A percentile compares a stretch with the other conserved stretches of the same genome.
Evolutionary conservation across 2,797 vertebrate genomes (phyloP).

Genomic region (Oreochromis mossambicus): DNA sequence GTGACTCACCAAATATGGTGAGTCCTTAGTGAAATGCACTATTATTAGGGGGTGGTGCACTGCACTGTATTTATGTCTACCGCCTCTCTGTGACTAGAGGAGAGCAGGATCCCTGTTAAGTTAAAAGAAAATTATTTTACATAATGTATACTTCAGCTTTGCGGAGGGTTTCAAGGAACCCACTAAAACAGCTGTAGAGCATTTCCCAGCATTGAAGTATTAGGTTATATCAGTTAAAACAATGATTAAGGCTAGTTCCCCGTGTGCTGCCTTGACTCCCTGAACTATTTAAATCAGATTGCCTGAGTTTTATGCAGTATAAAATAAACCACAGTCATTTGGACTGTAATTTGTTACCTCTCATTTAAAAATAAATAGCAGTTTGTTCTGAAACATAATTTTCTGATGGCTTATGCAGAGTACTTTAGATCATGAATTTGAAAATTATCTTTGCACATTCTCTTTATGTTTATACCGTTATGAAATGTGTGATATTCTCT

Average conservation of each 20-base stretch:
- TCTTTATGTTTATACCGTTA: not conserved
- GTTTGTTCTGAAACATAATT: not conserved
- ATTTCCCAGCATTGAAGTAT: constrained; percentile 9
- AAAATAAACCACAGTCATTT: not conserved
- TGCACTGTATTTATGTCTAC: constrained; percentile 8
- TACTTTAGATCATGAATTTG: not conserved
- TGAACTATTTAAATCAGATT: not conserved
- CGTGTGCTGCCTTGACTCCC: not conserved
- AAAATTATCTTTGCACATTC: not conserved
- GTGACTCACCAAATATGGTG: constrained; percentile 71
- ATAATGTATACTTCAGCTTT: constrained; percentile 8
- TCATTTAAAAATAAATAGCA: not conserved
- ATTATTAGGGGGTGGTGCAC: not conserved
- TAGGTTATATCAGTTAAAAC: not conserved
- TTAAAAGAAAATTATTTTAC: constrained; percentile 26
- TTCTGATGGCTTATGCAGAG: not conserved
- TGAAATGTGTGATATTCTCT: not conserved
- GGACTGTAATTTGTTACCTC: not conserved
- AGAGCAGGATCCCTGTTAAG: constrained; percentile 4
- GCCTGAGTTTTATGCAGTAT: not conserved
- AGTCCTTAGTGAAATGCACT: constrained; percentile 22
- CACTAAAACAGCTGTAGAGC: not conserved
- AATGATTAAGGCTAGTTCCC: not conserved
- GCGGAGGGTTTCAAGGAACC: constrained; percentile 4
- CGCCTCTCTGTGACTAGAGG: constrained; percentile 9